A percentile compares a stretch with the other conserved stretches of the same genome.
These are phyloP conservation scores for Peribatodes rhomboidaria DNA, from an alignment of 2,888 invertebrate genomes.

Conservation along the genomic window DNA sequence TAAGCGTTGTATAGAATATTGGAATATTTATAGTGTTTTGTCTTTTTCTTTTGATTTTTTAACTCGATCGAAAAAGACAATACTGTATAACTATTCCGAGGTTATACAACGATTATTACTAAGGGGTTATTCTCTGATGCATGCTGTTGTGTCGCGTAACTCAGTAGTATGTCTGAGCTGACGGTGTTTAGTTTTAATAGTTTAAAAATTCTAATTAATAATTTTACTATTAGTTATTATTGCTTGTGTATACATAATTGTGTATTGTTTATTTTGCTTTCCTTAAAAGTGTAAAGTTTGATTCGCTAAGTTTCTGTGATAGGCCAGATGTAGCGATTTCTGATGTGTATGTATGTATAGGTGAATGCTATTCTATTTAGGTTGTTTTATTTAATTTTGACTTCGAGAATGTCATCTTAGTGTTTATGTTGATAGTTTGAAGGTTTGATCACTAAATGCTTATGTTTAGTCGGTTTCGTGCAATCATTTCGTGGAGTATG, in stretches of 20 bases:
- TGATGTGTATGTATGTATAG: conserved; percentile 23
- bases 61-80: too few relatives aligned
- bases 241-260: conserved; percentile 10
- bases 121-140: too few relatives aligned
- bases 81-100: too few relatives aligned
- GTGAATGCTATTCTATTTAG: conserved; percentile 23
- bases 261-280: conserved; percentile 12
- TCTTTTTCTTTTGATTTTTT: too few relatives aligned
- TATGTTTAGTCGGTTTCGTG: conserved; percentile 12
- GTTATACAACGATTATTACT: too few relatives aligned
- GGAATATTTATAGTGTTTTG: too few relatives aligned
- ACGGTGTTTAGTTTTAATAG: background rate
- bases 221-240: conserved; percentile 7
- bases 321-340: conserved; percentile 9
- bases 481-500: conserved; percentile 1
- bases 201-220: conserved; percentile 8
- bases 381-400: conserved; percentile 18
- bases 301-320: conserved; percentile 26
- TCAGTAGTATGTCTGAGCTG: conserved; percentile 1
- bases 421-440: conserved; percentile 36
- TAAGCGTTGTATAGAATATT: too few relatives aligned
- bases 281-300: background rate
- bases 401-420: conserved; percentile 44
- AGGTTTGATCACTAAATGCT: conserved; percentile 47
- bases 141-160: background rate